Base-by-base conservation (phyloP, 2,797 vertebrate species). In the Toxotes lorentzi region DNA sequence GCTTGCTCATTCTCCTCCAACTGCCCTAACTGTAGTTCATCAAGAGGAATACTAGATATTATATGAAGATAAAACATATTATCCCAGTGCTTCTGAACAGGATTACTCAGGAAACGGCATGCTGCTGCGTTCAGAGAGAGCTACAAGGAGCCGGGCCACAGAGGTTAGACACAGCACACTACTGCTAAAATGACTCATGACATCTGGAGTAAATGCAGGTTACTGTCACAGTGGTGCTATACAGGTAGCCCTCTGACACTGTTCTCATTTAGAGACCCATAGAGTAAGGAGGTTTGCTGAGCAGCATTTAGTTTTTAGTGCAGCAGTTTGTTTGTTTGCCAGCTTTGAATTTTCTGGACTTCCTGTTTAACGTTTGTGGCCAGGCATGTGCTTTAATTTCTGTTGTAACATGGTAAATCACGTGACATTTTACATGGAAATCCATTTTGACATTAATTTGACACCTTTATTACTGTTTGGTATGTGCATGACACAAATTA, bases 81-180 rank as follows among this genome's bases (percentile, higher is more conserved):
- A 60, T 72, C 75, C 62, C 48, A 65, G 61, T 71, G 45, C 73
- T 73, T 67, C 70, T 65, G 65, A 78, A 80, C 74, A 85, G 85
- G 82, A 93, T 84, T 90, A 89, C 73, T 71, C 83, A 63, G 74
- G 81, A 91, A 87, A 76, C 75, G 74, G 47, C 91, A 93, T 92
- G 92, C 85, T 93, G 91, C 86, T 93, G 30, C 91, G 78, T 76
- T 83, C 89, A 88, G 89, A 93, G 65, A 92, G 81, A 89, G 59
- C 79, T 54, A 61, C 83, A 59, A 88, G 86, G 87, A 91, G 82
- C 78, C 73, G 86, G 67, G 69, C 86, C 45, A 61, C 85, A 59
- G 90, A 95, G 95, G 95, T 95, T 86, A 94, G 94, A 92, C 64
- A 30, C 64, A 56, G 69, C 43, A 82, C 65, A 61, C 35, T 73